These are phyloP conservation scores for Drosophila quadrilineata DNA, from an alignment of 1,140 invertebrate genomes.

Conservation along the genomic window DNA sequence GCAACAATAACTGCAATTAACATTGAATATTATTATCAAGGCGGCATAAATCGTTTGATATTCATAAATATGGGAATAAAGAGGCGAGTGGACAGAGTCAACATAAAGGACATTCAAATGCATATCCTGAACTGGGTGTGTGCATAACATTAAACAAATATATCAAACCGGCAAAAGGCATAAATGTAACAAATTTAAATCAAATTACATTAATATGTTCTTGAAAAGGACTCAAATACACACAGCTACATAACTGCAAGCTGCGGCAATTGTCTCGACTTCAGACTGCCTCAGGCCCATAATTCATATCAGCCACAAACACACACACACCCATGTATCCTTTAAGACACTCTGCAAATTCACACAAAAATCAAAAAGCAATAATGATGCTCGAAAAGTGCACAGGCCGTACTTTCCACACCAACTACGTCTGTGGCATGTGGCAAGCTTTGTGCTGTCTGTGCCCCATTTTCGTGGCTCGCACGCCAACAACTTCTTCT, in stretches of 20 bases:
- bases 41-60: slow-evolving; percentile 54
- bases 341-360: slow-evolving; percentile 43
- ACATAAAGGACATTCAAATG: slow-evolving; percentile 7
- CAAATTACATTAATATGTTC: slow-evolving; percentile 77
- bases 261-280: slow-evolving; percentile 23
- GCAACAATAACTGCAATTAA: slow-evolving; percentile 54
- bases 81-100: slow-evolving; percentile 10
- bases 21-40: slow-evolving; percentile 66
- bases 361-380: slow-evolving; percentile 75
- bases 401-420: slow-evolving; percentile 27
- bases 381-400: slow-evolving; percentile 72
- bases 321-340: slow-evolving; percentile 12
- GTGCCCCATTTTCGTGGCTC: slow-evolving; percentile 7
- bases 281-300: slow-evolving; percentile 32
- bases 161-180: slow-evolving; percentile 55
- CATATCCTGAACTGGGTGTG: slow-evolving; percentile 30
- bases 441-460: slow-evolving; percentile 15
- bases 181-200: slow-evolving; percentile 74
- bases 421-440: slow-evolving; percentile 36
- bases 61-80: slow-evolving; percentile 38
- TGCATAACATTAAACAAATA: too few species aligned
- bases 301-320: slow-evolving; percentile 48
- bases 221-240: slow-evolving; percentile 23
- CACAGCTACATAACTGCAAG: slow-evolving; percentile 28
- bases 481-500: not conserved